These are phyloP conservation scores for Laupala kohalensis DNA, from an alignment of 1,140 invertebrate species.

Conservation along the genomic window DNA sequence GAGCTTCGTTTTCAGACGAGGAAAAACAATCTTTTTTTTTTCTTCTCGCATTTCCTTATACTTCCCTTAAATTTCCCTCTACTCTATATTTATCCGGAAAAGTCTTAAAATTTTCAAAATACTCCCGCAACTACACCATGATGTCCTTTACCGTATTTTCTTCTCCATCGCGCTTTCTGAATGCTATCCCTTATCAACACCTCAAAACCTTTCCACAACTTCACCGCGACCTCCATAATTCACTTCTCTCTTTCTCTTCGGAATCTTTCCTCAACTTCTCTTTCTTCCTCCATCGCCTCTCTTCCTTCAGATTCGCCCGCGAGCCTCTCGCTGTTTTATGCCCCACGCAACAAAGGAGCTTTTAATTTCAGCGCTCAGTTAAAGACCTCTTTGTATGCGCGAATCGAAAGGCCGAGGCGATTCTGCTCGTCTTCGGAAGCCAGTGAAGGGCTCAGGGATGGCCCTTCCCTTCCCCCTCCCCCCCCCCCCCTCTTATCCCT, in stretches of 20 bases:
- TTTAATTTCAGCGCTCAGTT: not conserved
- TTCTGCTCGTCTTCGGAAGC: not conserved
- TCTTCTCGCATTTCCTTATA: too few species aligned
- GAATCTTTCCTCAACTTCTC: not conserved
- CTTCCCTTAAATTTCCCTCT: too few species aligned
- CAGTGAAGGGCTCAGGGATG: not conserved
- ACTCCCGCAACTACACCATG: too few species aligned
- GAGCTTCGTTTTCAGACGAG: too few species aligned
- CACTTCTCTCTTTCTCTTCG: not conserved
- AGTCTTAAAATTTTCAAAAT: too few species aligned
- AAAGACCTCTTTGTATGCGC: not conserved
- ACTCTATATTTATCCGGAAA: too few species aligned
- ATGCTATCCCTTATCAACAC: too few species aligned
- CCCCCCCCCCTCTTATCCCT: too few species aligned
- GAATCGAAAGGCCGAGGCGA: not conserved
- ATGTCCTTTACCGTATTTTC: too few species aligned
- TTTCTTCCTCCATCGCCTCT: not conserved
- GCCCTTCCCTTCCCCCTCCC: not conserved
- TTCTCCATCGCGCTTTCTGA: too few species aligned
- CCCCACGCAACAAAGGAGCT: not conserved
- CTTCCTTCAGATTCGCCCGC: not conserved
- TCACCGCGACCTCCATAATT: not conserved
- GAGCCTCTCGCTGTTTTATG: not conserved
- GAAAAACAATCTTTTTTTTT: too few species aligned
- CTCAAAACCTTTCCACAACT: too few species aligned